phyloP scores from a whole-genome alignment of 2,888 invertebrate species.

The Pollenia griseotomentosa region DNA sequence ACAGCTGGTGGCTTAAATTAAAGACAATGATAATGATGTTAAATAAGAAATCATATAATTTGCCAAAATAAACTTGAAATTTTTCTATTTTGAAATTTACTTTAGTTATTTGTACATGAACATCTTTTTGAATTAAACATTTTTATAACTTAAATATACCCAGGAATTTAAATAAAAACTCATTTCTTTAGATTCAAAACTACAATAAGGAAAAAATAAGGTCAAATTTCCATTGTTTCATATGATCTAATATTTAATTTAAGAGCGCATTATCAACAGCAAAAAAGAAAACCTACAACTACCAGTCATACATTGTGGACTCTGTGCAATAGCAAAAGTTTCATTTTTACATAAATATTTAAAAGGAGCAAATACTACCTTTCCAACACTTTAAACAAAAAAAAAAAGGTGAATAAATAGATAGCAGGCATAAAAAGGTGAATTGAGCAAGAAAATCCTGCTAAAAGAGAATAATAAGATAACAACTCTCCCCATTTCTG shows the following conservation, averaged over 20 bases:
- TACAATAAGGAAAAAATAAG: slow-evolving; percentile 63
- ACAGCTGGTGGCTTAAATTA: slow-evolving; percentile 44
- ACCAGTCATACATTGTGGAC: slow-evolving; percentile 6
- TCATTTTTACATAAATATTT: slow-evolving; percentile 23
- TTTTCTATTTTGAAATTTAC: not conserved
- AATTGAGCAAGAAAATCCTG: slow-evolving; percentile 30
- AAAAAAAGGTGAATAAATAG: slow-evolving; percentile 23
- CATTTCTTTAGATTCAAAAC: slow-evolving; percentile 19
- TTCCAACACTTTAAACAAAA: not conserved
- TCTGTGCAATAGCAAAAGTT: slow-evolving; percentile 30
- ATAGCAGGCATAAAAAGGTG: slow-evolving; percentile 26
- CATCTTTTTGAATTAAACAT: no score
- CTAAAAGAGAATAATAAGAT: slow-evolving; percentile 22
- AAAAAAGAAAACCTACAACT: slow-evolving; percentile 41
- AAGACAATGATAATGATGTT: not conserved
- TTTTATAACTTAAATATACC: no score
- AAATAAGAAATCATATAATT: slow-evolving; percentile 29
- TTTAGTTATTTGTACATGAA: not conserved
- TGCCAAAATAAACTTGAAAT: slow-evolving; percentile 29
- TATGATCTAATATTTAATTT: slow-evolving; percentile 69
- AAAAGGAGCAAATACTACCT: slow-evolving; percentile 20
- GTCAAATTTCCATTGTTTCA: slow-evolving; percentile 68
- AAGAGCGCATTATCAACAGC: slow-evolving; percentile 13
- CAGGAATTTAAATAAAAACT: not conserved
- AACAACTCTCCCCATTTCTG: not conserved